Conservation (phyloP, 2,797 vertebrate species). For the Cottoperca gobio region DNA sequence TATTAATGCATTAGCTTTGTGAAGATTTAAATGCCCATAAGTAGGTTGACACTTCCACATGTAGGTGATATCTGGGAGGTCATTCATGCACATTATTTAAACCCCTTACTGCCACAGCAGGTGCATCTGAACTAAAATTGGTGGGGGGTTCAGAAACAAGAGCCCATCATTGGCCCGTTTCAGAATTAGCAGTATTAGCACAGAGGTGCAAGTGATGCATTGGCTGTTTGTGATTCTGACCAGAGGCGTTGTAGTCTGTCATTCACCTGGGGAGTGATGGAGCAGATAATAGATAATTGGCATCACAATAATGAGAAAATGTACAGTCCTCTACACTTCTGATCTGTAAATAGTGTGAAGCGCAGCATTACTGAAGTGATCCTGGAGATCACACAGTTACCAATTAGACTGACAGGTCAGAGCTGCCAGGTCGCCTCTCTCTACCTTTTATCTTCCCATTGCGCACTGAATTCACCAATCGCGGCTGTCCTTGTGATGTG, state of each 20-base stretch:
- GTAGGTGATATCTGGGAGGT: not conserved
- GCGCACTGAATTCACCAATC: not conserved
- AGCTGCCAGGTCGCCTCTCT: not conserved
- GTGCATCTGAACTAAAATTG: not conserved
- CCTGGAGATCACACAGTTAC: not conserved
- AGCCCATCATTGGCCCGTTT: not conserved
- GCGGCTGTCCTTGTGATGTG: not conserved
- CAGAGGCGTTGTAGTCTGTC: not conserved
- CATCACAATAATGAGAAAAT: not conserved
- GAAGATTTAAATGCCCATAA: not conserved
- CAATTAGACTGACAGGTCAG: conserved; percentile 5
- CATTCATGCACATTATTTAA: not conserved
- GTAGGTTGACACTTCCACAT: not conserved
- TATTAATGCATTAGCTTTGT: not conserved
- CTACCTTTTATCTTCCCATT: not conserved
- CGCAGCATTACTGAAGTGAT: not conserved
- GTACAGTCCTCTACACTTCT: not conserved
- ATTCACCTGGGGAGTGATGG: not conserved
- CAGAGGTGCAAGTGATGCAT: not conserved
- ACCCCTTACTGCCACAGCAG: not conserved
- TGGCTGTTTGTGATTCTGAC: conserved; percentile 7
- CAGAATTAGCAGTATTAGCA: not conserved
- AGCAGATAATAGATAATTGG: not conserved
- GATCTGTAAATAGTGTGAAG: not conserved
- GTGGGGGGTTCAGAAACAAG: not conserved